Base-by-base conservation (phyloP, 1,140 invertebrate species). In the Brachionus asplanchnoidis region DNA sequence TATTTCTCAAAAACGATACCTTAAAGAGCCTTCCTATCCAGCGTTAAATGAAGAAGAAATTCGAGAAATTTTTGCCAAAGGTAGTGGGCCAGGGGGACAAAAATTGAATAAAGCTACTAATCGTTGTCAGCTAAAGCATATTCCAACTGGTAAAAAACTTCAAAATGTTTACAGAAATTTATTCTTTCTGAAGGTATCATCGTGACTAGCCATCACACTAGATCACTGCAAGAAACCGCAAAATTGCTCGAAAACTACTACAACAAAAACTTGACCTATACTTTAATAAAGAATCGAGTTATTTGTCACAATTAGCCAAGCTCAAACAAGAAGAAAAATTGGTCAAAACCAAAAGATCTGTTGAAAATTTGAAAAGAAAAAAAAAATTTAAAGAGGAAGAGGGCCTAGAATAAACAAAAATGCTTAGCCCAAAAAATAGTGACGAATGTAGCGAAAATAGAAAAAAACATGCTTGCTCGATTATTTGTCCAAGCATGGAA, bases 61-160 rank as follows among this genome's bases (percentile, higher is more conserved):
- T 7, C 91, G 93, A 87, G 94, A 96, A 88, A 91, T 93, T 75
- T 94, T 93, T 91, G 93, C 95, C 0, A 91, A 93, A 88, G 95
- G 95, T 3, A 91, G 92, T 88, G 95, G 95, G 2, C 95, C 95
- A 53, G 95, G 95, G 28, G 95, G 95, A 4, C 93, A 94, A 87
- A 92, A 93, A 17, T 94, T 95, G 0, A 95, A 95, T 88, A 96
- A 94, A 91, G 94, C 94, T 53, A 90, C 91, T 7, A 97, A 95
- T 89, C 94, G 94, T 91, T 94, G 95, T 44, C 90, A 94, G 9
- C 88, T 97, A 0, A 94, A 93, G 87, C 95, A 97, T 88, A 91
- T 91, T 87, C 95, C 95, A 4, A 93, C 95, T 87, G 93, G 93
- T 91, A 86, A 85, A 65, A 26, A 14, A 32, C 26, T 46, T 32